Percentiles rank a stretch among this genome's conserved stretches.
Conservation (phyloP, 2,797 vertebrate species). For the Manis crassicaudata region DNA sequence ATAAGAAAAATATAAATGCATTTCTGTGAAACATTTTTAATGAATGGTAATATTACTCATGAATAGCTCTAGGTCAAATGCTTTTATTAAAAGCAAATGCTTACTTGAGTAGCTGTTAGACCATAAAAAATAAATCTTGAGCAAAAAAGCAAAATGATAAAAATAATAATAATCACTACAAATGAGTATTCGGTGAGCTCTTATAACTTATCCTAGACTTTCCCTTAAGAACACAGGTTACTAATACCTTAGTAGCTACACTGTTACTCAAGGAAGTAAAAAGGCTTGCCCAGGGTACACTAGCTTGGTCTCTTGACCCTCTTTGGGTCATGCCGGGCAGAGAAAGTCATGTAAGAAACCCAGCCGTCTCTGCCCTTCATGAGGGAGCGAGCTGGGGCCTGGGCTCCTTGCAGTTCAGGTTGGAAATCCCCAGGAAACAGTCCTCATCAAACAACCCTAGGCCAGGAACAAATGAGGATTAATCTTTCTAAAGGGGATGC, state of each 20-base stretch:
- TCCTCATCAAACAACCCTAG: not conserved
- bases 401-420: not conserved
- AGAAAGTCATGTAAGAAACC: not conserved
- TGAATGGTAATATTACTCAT: not conserved
- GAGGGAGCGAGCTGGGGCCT: not conserved
- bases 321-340: not conserved
- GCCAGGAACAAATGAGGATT: not conserved
- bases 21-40: constrained; percentile 43
- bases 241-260: not conserved
- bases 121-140: constrained; percentile 30
- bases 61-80: constrained; percentile 6
- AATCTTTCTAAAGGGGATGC: not conserved
- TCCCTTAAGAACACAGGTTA: not conserved
- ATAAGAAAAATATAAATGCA: constrained; percentile 21
- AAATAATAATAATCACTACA: not conserved
- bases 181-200: not conserved
- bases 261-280: not conserved
- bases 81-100: constrained; percentile 40
- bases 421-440: constrained; percentile 37
- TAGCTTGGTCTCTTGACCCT: not conserved
- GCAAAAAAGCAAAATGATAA: constrained; percentile 29
- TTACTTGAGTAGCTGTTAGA: constrained; percentile 30
- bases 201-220: not conserved
- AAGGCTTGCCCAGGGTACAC: not conserved
- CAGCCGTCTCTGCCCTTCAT: not conserved